Base-by-base conservation (phyloP, 92 coral and sea anemone genomes). In the Meandrina meandrites region DNA sequence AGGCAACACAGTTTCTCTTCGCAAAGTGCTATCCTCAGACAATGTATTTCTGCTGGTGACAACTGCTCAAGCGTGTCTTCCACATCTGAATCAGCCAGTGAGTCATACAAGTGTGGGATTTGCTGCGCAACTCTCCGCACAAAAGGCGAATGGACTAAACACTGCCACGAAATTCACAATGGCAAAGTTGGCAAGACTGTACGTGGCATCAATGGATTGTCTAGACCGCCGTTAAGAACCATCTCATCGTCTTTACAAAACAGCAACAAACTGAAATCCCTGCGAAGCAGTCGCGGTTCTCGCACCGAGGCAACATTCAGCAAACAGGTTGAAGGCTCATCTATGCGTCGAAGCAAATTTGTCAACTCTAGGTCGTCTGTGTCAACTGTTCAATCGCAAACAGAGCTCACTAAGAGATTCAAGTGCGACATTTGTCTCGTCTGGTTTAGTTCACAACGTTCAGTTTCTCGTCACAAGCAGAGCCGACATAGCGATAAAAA, bases 171-270 rank as follows among this genome's bases (percentile, higher is more conserved):
- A 70, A 51, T 34, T 31, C 86, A 70, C 48, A 15, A 21, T 53
- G 42, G 76, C 11, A 3, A 22, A n/a, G 47, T 21, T 81, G 40
- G 16, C 74, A 19, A 17, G 66, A 37, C n/a, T 14, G 1, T 24
- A 32, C 31, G 50, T 21, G 35, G 32, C 36, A 71, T 71, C 37
- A 8, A 76, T 14, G 27, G 69, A 8, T 47, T 76, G 69, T 7
- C 79, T 12, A 81, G 85, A 21, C 85, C 75, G 15, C 76, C 75
- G 42, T 36, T 83, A 19, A 72, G 86, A 82, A 69, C 76, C 28
- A 69, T 82, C 18, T 45, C 78, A 50, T 34, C 22, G 24, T 5
- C 48, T 82, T 82, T 82, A 27, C 78, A 68, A 28, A 45, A 30
- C 67, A 40, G 47, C 50, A 82, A 47, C 50, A 68, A 56, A 7